Base-by-base conservation (phyloP, 1,140 invertebrate species). In the Drosophila elegans region DNA sequence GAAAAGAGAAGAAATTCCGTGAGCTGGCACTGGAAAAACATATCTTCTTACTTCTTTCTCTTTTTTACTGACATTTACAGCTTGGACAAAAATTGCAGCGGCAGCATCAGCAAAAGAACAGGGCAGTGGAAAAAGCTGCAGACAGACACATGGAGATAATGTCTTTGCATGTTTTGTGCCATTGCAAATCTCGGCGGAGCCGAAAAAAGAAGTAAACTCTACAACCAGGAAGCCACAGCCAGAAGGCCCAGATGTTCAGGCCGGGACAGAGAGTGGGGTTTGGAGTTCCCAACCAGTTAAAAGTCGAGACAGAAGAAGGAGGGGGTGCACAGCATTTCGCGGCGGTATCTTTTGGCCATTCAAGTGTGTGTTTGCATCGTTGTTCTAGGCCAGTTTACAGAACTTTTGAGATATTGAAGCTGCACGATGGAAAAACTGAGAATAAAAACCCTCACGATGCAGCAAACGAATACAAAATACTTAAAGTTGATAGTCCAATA, bases 111-210 rank as follows among this genome's bases (percentile, higher is more conserved):
- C 38, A 62, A n/a, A 42, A 57, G 60, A 16, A 56, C 34, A 49
- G 36, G 42, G 36, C 55, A 16, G n/a, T 38, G 45, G 45, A 73
- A 85, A 66, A 71, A 71, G 56, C 67, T 48, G 54, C 36, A 62
- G 74, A 63, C 80, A 66, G 74, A 78, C 62, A 82, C 62, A 82
- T 81, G 84, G 49, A 83, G 84, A 89, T 89, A 88, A 83, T 86
- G 79, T 83, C 83, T 83, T 76, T 83, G 80, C 80, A 79, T 83
- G 71, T 83, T 83, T 75, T 73, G 51, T 76, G 49, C 68, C 81
- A 80, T 79, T 64, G 75, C 66, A 78, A 86, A 88, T 82, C 82
- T 76, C 83, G 49, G 62, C 29, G 55, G 59, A 67, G 55, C 48
- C 41, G 25, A 72, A 69, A 57, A 74, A 63, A 27, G n/a, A 57